These are phyloP conservation scores for Bombus superbus DNA, from an alignment of 1,140 invertebrate genomes.

Conservation along the genomic window DNA sequence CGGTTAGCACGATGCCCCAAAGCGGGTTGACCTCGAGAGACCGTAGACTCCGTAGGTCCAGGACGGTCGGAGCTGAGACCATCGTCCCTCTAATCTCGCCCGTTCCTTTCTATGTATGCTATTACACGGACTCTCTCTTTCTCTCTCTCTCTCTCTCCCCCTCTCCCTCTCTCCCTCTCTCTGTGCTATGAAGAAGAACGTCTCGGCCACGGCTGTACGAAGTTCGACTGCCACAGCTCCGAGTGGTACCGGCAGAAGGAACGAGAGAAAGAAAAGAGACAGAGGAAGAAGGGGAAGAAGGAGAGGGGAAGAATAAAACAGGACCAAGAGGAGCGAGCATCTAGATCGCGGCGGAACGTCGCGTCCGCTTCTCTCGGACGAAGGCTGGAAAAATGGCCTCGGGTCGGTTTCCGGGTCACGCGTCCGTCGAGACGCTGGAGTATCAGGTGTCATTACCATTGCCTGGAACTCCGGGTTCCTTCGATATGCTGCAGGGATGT, in stretches of 20 bases:
- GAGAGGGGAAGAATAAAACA: constrained; percentile 9
- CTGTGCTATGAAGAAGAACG: constrained; percentile 42
- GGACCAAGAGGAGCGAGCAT: constrained; percentile 58
- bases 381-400: constrained; percentile 69
- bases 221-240: constrained; percentile 20
- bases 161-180: no score
- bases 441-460: constrained; percentile 78
- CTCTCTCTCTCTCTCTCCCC: no score
- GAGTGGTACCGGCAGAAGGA: background rate
- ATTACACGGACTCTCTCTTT: constrained; percentile 25
- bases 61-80: constrained; percentile 63
- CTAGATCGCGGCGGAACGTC: constrained; percentile 66
- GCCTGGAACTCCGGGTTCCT: constrained; percentile 44
- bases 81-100: constrained; percentile 69
- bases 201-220: constrained; percentile 21
- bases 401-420: constrained; percentile 78
- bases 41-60: constrained; percentile 63
- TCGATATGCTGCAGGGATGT: constrained; percentile 55
- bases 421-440: constrained; percentile 68
- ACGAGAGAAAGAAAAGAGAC: background rate
- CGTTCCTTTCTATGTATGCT: constrained; percentile 41
- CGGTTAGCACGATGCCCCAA: constrained; percentile 81
- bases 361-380: constrained; percentile 58
- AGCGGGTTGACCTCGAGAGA: constrained; percentile 79
- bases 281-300: background rate